phyloP scores from a whole-genome alignment of 2,113 vertebrate species.

The Entomyzon cyanotis region DNA sequence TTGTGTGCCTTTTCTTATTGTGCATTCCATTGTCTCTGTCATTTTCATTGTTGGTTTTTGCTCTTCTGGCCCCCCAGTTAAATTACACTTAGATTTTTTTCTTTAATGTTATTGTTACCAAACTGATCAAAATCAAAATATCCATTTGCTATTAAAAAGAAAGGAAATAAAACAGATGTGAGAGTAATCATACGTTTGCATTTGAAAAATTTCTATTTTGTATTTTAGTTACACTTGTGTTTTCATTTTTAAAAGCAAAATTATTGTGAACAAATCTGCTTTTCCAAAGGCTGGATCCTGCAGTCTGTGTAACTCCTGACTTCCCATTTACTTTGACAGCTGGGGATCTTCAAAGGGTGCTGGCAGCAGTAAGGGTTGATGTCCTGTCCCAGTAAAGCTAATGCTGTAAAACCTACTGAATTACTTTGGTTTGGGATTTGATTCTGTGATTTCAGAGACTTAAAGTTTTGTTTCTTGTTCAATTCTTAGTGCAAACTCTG shows the following conservation, averaged over 20 bases:
- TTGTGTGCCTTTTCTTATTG: slow-evolving; percentile 47
- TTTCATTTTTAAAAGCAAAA: slow-evolving; percentile 13
- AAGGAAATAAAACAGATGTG: background rate
- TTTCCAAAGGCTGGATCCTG: slow-evolving; percentile 4
- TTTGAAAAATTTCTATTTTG: slow-evolving; percentile 37
- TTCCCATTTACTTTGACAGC: slow-evolving; percentile 6
- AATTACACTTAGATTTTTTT: background rate
- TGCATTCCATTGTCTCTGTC: slow-evolving; percentile 49
- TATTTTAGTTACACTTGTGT: slow-evolving; percentile 21
- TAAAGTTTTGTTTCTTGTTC: background rate
- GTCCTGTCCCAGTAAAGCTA: background rate
- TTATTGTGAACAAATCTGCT: background rate
- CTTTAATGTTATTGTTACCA: background rate
- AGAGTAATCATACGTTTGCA: background rate
- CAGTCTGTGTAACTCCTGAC: slow-evolving; percentile 3
- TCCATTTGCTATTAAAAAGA: background rate
- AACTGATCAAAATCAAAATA: slow-evolving; percentile 17
- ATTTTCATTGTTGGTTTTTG: slow-evolving; percentile 49
- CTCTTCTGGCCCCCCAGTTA: background rate
- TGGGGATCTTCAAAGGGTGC: background rate
- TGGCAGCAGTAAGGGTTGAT: background rate
- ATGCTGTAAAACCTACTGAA: background rate
- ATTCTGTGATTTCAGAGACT: background rate
- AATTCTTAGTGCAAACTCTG: background rate
- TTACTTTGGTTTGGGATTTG: background rate